Evolutionary conservation across 2,888 invertebrate genomes (phyloP).

Genomic region (Folsomia manolachei): DNA sequence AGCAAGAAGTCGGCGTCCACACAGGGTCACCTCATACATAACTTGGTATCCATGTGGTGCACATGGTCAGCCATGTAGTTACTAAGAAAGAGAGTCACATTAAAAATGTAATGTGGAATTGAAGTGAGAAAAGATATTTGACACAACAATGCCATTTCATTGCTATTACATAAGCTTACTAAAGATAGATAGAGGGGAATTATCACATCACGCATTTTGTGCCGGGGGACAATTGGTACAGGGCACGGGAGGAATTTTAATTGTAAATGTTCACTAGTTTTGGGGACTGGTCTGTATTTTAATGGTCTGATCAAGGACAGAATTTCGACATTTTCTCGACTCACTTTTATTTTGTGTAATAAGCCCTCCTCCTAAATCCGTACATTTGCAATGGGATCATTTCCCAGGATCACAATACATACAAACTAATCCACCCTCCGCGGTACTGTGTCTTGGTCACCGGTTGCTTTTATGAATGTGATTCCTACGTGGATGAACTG

Average conservation of each 20-base stretch:
- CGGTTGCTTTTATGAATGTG: slow-evolving; percentile 18
- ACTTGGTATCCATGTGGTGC: not conserved
- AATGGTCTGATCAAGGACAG: not conserved
- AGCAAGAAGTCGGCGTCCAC: too few species aligned
- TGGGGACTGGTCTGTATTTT: not conserved
- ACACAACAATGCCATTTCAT: slow-evolving; percentile 1
- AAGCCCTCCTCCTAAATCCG: not conserved
- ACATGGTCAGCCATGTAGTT: not conserved
- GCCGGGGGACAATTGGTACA: not conserved
- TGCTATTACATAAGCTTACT: not conserved
- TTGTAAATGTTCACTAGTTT: not conserved
- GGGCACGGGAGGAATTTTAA: slow-evolving; percentile 1
- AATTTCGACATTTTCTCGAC: not conserved
- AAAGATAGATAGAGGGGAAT: not conserved
- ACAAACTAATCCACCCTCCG: not conserved
- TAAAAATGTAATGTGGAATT: not conserved
- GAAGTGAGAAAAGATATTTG: not conserved
- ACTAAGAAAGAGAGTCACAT: not conserved
- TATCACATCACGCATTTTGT: not conserved
- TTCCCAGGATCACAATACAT: not conserved
- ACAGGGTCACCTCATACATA: too few species aligned
- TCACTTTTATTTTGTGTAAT: not conserved
- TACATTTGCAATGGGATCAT: not conserved
- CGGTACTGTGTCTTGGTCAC: not conserved
- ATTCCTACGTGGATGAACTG: slow-evolving; percentile 31